Base-by-base conservation (phyloP, 1,140 invertebrate genomes). In the Drosophila orosa region DNA sequence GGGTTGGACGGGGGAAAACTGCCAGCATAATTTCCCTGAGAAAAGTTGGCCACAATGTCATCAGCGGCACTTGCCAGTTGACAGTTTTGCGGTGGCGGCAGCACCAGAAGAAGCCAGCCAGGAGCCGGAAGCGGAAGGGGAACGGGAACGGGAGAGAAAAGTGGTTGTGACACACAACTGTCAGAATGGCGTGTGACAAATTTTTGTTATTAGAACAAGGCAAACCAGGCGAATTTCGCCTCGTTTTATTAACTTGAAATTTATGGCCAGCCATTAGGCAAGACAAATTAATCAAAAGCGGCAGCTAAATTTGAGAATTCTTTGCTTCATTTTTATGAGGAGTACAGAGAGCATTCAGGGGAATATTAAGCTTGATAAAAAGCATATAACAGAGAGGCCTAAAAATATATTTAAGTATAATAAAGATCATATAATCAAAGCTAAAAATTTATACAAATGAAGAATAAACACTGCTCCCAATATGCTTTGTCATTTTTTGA, bases 191-290 rank as follows among this genome's bases (percentile, higher is more conserved):
- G 78, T 67, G 75, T 87, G 84, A 83, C 83, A 89, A 84, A 89
- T 74, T 89, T 58, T 66, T 56, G 83, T 86, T 82, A 87, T 82
- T 86, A 85, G 76, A 66, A 35, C 33, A 40, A 48, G 69, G 45
- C 63, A 63, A 67, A 63, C 42, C 62, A n/a, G 35, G 42, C 56
- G 13, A 37, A 72, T 50, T 50, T 33, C 39, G 44, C 54, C 65
- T 22, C 52, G 80, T 89, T 87, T 87, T 89, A 87, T 89, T 89
- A 89, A 89, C 84, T 87, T 50, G 42, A 48, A 87, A 87, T 87
- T 87, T 87, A 87, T 87, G 69, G 48, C 65, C 52, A 60, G 77
- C 80, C 84, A 87, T 87, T 87, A 89, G 84, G 50, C 73, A 63
- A 47, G 63, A 66, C 39, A 62, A 87, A 87, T 87, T 87, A 87